These are phyloP conservation scores for Pluvialis apricaria DNA, from an alignment of 2,113 vertebrate species.

Conservation along the genomic window DNA sequence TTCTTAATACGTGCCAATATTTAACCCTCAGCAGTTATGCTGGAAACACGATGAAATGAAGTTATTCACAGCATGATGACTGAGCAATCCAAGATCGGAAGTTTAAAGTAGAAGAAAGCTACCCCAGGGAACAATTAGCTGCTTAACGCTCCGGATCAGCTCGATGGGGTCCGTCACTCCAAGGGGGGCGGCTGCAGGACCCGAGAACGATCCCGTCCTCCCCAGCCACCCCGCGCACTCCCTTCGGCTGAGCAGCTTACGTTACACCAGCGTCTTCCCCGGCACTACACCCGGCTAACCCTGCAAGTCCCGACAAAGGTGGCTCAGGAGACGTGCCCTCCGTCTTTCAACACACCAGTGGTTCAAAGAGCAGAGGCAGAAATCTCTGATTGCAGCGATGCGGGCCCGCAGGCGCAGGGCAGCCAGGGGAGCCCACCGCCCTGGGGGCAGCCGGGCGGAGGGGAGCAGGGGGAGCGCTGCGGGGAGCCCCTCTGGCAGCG, in stretches of 20 bases:
- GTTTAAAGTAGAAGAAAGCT: background rate
- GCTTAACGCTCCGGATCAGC: fast-evolving
- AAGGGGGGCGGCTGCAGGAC: background rate
- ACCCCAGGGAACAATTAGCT: fast-evolving
- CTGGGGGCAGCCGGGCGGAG: background rate
- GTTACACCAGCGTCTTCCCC: background rate
- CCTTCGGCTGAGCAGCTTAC: background rate
- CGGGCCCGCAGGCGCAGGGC: fast-evolving
- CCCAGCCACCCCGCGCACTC: fast-evolving
- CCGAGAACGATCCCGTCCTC: fast-evolving
- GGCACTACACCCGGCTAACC: background rate
- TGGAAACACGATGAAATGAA: fast-evolving
- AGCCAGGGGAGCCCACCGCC: background rate
- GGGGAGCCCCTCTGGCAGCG: background rate
- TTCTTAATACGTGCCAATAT: fast-evolving
- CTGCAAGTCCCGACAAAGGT: background rate
- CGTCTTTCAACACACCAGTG: background rate
- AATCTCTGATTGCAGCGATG: background rate
- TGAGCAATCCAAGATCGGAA: fast-evolving
- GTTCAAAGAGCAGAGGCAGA: background rate
- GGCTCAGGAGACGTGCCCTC: background rate
- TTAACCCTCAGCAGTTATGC: fast-evolving
- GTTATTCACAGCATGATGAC: fast-evolving
- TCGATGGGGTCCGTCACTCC: fast-evolving
- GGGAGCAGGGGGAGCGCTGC: fast-evolving